Conservation (phyloP, 2,888 invertebrate species). For the Hirtodrosophila histrioides region DNA sequence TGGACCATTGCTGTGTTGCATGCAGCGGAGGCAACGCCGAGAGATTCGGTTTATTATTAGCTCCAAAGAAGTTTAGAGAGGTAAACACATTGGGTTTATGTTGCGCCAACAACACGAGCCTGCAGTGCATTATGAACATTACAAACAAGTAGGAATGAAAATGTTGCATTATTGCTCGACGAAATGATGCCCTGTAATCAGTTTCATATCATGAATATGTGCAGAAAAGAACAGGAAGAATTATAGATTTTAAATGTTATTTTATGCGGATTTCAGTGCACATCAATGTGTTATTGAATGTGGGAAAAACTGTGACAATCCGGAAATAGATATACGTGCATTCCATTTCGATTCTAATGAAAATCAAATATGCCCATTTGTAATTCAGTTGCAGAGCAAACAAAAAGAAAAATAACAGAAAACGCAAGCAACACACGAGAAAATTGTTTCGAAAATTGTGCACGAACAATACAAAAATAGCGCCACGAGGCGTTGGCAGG, state of each 20-base stretch:
- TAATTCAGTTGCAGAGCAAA: conserved; percentile 6
- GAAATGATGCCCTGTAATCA: conserved; percentile 3
- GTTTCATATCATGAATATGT: not conserved
- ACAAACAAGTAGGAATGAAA: conserved; percentile 32
- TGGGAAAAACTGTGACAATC: too few species aligned
- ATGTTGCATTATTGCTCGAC: not conserved
- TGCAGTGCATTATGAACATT: conserved; percentile 29
- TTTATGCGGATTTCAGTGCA: too few species aligned
- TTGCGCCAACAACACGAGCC: conserved; percentile 50
- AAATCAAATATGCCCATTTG: not conserved
- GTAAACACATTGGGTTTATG: conserved; percentile 68
- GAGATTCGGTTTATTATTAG: conserved; percentile 65
- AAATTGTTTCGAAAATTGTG: conserved; percentile 72
- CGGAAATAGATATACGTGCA: too few species aligned
- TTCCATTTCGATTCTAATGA: too few species aligned
- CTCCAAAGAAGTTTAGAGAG: conserved; percentile 69
- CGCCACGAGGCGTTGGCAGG: conserved; percentile 53
- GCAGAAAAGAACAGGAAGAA: not conserved
- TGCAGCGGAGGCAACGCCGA: conserved; percentile 29
- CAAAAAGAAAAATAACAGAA: conserved; percentile 3
- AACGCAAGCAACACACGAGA: conserved; percentile 25
- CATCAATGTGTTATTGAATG: too few species aligned
- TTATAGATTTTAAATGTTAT: too few species aligned
- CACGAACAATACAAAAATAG: conserved; percentile 62
- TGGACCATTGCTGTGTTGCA: conserved; percentile 67